Evolutionary conservation across 2,113 vertebrate genomes (phyloP), one percentile per base, ranked within the genome.

Genomic region (Equus przewalskii): DNA sequence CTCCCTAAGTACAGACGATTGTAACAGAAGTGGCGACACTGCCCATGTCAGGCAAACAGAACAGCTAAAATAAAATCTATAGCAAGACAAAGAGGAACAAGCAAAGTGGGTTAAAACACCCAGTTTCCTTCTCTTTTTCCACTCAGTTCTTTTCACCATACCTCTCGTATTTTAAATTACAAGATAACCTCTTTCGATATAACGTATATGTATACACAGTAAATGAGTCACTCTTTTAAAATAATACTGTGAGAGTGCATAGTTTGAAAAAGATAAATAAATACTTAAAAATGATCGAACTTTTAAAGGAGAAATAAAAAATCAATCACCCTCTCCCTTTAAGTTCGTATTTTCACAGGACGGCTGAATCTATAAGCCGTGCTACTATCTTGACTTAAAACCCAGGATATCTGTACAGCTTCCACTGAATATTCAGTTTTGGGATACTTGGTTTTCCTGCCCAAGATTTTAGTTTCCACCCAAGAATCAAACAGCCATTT

Each of bases 101-200:
- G 92, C 54, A 96, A 87, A 86, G 2, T 89, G 69, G 97, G 93
- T 14, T 83, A 60, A 97, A 97, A 92, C 96, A 96, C 86, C 90
- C 96, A 91, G 64, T 95, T 98, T 96, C 97, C 78, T 97, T 98
- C 95, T 98, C 76, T 96, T 80, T 64, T 22, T 73, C 95, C 94
- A 86, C 62, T 56, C 64, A 56, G 33, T 92, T 95, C 70, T 96
- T 92, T 56, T 92, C 88, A 79, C 3, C 30, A 33, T 46, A 69
- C 18, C 18, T 30, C 12, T 88, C 16, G 15, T 85, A 75, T 96
- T 93, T 93, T 81, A 51, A 89, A 78, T 30, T 67, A 72, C 33
- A 94, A 44, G 41, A 70, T 58, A 76, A 88, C 30, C 41, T 78
- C 54, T 96, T 64, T 60, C 8, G 30, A 69, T 19, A 41, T 26